A percentile compares a stretch with the other conserved stretches of the same genome.
Evolutionary conservation across 2,888 invertebrate species (phyloP).

Genomic region (Andricus curvator): DNA sequence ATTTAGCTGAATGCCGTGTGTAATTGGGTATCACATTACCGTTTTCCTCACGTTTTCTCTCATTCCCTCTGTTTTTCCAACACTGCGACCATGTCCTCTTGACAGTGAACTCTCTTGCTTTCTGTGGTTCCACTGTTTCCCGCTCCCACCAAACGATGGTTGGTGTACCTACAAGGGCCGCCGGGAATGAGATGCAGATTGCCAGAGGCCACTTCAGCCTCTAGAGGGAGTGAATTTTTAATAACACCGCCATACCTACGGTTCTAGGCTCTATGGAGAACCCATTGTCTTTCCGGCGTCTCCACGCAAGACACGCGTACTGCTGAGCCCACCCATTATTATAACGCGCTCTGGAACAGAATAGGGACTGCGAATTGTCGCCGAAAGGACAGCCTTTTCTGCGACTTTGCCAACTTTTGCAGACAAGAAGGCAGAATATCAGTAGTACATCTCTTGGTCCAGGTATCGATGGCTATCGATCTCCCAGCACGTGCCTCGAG

Average conservation of each 20-base stretch:
- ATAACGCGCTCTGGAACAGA: conserved; percentile 60
- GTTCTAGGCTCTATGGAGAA: conserved; percentile 59
- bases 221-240: conserved; percentile 76
- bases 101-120: conserved; percentile 41
- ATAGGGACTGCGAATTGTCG: conserved; percentile 51
- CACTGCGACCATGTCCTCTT: conserved; percentile 19
- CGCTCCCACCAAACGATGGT: conserved; percentile 29
- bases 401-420: neutral
- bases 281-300: conserved; percentile 69
- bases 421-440: neutral
- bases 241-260: conserved; percentile 75
- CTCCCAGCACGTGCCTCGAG: neutral
- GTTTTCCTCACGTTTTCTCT: conserved; percentile 49
- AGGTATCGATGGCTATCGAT: conserved; percentile 18
- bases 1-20: conserved; percentile 67
- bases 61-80: neutral
- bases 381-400: conserved; percentile 45
- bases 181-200: conserved; percentile 78
- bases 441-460: neutral
- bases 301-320: conserved; percentile 61
- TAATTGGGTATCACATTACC: conserved; percentile 66
- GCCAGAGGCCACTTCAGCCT: conserved; percentile 76
- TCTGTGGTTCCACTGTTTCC: conserved; percentile 22
- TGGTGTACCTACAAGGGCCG: conserved; percentile 50
- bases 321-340: conserved; percentile 60